Conservation (phyloP, 53 echinoderm and acorn worm species). For the Pentamera pediparva region DNA sequence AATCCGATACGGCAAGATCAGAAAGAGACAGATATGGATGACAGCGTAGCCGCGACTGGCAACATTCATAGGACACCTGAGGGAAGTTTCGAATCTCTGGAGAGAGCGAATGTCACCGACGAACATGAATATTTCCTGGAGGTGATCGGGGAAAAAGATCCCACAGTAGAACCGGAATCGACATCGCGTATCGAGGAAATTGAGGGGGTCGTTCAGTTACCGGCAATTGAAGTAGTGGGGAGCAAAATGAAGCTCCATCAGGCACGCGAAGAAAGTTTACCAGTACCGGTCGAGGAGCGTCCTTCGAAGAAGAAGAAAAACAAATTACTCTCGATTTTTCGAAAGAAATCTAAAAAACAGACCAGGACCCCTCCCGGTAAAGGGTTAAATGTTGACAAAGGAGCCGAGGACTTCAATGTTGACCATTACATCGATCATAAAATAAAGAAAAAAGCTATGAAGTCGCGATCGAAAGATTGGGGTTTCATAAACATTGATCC, state of each 20-base stretch:
- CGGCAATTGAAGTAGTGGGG: neutral
- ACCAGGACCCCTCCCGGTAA: neutral
- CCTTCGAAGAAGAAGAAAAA: neutral
- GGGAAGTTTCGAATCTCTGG: too few species aligned
- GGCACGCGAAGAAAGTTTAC: neutral
- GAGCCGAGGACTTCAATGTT: neutral
- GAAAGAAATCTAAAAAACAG: neutral
- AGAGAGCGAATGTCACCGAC: too few species aligned
- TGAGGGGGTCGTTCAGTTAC: too few species aligned
- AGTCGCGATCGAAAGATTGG: constrained; percentile 6
- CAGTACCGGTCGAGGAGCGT: too few species aligned
- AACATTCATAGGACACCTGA: too few species aligned
- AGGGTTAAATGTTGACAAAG: neutral
- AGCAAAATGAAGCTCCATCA: neutral
- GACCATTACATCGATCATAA: neutral
- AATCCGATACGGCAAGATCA: too few species aligned
- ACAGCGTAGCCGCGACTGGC: too few species aligned
- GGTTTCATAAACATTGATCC: neutral
- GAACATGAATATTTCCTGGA: neutral
- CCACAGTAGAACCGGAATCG: too few species aligned
- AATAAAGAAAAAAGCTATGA: constrained; percentile 9
- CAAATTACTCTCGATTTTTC: neutral
- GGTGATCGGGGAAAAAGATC: neutral
- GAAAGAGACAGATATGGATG: too few species aligned
- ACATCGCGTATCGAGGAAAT: neutral